Base-by-base conservation (phyloP, 2,888 invertebrate species). In the Halictus quadricinctus region DNA sequence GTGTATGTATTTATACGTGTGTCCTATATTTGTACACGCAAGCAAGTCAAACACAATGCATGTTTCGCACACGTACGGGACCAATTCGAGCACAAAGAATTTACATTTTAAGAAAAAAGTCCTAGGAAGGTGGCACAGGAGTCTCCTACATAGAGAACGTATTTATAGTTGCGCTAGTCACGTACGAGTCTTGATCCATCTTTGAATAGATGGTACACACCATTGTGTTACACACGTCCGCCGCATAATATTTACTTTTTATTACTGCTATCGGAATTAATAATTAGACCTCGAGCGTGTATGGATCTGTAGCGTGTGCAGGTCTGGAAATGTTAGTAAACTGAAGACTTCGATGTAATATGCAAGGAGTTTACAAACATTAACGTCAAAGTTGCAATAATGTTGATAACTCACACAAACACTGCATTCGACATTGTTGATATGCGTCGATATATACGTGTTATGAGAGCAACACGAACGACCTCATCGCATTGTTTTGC, bases 161-260 rank as follows among this genome's bases (percentile, higher is more conserved):
- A 89, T 89, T 89, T 89, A 89, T 89, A 89, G 89, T 90, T 85
- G 72, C 72, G 73, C 72, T 77, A 80, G 81, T 85, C 81, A 87
- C 80, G 84, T 87, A 81, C 60, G 81, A 81, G 81, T 66, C 72
- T 77, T 88, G 70, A 79, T 83, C 83, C 76, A 72, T 77, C 69
- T 60, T 76, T 81, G 43, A 79, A 81, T 86, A 76, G 58, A 15
- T 85, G 41, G 54, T 73, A 46, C 58, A 64, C 70, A 36, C 41
- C 72, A 81, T 75, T 74, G 36, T 81, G 79, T 72, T 58, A n/a
- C 78, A 50, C 50, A 72, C 13, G 36, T 3, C 21, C 69, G 15
- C 18, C 74, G 36, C 41, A 64, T 50, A 66, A 58, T 73, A 46
- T n/a, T 2, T 70, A 29, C 29, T 73, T 48, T 73, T 66, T 43